Evolutionary conservation across 1,140 invertebrate species (phyloP), one percentile per base, ranked within the genome.

Genomic region (Leguminivora glycinivorella): DNA sequence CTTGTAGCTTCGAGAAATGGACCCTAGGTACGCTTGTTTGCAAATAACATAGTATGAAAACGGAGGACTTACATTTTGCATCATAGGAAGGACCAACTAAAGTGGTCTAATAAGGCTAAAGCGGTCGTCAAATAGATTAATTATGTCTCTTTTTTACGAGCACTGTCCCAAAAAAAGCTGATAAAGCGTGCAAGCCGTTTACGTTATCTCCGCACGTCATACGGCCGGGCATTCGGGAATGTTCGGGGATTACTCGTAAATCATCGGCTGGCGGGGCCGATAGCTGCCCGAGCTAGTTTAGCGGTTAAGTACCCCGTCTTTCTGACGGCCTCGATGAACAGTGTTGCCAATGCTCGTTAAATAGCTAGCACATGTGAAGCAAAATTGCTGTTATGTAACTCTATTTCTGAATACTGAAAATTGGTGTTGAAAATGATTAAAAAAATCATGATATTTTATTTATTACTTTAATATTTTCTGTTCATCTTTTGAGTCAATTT

Each of bases 291-390:
- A 17, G 67, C 60, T 70, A 71, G 68, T 67, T 72, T 70, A 75
- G 52, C 73, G 40, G 56, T 70, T 72, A 75, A 75, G 70, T 72
- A 68, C 58, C 58, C 25, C 73, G 56, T 72, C 70, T 75, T 70
- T 70, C 73, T 70, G 68, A 68, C 70, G 63, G 68, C 67, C 56
- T 68, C 67, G 69, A 71, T 63, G 34, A 26, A 6, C 56, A 29
- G 0, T n/a, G 56, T 26, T 60, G 25, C 56, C 24, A 60, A 60
- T 24, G 56, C 14, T 24, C 24, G 24, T 60, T 43, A n/a, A 4
- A 17, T 43, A n/a, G 40, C n/a, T 43, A 43, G 7, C 38, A n/a
- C 38, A 14, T n/a, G 2, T 43, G 38, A 43, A 14, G 17, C 43
- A 19, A 52, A 17, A 9, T 52, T 7, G 17, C 5, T 52, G 6